Percentiles rank a stretch among this genome's conserved stretches.
These are phyloP conservation scores for Ctenicera cuprea DNA, from an alignment of 2,888 invertebrate species.

Conservation along the genomic window DNA sequence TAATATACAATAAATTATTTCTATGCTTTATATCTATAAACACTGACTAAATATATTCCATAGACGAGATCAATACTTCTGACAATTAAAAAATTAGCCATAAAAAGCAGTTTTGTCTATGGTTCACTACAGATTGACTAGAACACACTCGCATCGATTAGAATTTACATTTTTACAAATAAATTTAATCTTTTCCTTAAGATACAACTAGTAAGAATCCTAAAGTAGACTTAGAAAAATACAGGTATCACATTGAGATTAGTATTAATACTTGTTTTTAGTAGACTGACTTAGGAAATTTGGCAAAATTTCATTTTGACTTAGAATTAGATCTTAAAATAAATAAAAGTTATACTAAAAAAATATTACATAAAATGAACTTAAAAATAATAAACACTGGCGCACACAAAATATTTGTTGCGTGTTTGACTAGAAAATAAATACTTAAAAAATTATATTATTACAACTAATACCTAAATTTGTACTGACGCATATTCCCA, in stretches of 20 bases:
- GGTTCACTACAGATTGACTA: slow-evolving; percentile 63
- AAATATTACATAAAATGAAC: too few relatives aligned
- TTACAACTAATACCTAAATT: slow-evolving; percentile 14
- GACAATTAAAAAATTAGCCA: slow-evolving; percentile 1
- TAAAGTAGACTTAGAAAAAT: slow-evolving; percentile 9
- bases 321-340: too few relatives aligned
- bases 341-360: too few relatives aligned
- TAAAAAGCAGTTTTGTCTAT: slow-evolving; percentile 50
- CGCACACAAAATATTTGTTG: too few relatives aligned
- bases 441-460: too few relatives aligned
- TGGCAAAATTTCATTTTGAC: too few relatives aligned
- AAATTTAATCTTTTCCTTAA: neutral
- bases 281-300: too few relatives aligned
- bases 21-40: neutral
- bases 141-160: slow-evolving; percentile 60
- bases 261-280: neutral
- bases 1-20: slow-evolving; percentile 11
- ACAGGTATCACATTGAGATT: slow-evolving; percentile 16
- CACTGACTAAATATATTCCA: slow-evolving; percentile 22
- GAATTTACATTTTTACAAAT: slow-evolving; percentile 35
- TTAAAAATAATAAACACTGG: neutral
- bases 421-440: slow-evolving; percentile 29
- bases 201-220: neutral
- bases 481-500: slow-evolving; percentile 51
- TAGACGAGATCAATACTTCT: slow-evolving; percentile 36